Percentiles rank a stretch among this genome's conserved stretches.
phyloP scores from a whole-genome alignment of 1,140 invertebrate genomes.

The Panulirus ornatus region DNA sequence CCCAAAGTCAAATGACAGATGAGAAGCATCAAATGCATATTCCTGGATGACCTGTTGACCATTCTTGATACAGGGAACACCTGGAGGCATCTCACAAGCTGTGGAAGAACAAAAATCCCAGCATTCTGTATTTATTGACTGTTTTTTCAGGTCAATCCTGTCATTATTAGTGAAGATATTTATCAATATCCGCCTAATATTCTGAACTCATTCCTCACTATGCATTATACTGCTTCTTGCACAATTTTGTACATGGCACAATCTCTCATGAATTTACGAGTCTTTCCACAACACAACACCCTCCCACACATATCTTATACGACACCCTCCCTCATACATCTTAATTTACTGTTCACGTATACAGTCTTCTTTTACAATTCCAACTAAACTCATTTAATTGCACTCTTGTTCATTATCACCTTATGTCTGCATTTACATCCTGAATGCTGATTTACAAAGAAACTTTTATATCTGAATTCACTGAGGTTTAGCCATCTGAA shows the following conservation, averaged over 20 bases:
- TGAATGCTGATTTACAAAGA: too few species aligned
- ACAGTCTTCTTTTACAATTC: too few species aligned
- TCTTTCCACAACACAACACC: too few species aligned
- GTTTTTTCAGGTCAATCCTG: not conserved
- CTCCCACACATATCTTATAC: too few species aligned
- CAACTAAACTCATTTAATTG: too few species aligned
- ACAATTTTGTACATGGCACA: not conserved
- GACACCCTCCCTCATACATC: too few species aligned
- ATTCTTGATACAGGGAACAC: slow-evolving; percentile 85
- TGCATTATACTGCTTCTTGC: not conserved
- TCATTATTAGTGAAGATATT: slow-evolving; percentile 63
- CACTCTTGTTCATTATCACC: too few species aligned
- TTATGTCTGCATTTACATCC: too few species aligned
- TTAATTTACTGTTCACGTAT: too few species aligned
- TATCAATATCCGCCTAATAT: slow-evolving; percentile 52
- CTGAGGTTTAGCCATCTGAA: too few species aligned
- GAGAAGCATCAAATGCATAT: slow-evolving; percentile 84
- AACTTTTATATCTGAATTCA: too few species aligned
- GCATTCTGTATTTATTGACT: not conserved
- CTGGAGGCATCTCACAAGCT: slow-evolving; percentile 83
- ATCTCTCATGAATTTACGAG: too few species aligned
- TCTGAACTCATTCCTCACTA: not conserved
- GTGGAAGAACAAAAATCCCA: slow-evolving; percentile 76
- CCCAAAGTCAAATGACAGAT: slow-evolving; percentile 84
- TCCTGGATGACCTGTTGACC: slow-evolving; percentile 85